phyloP scores from a whole-genome alignment of 1,140 invertebrate genomes.

The Sminthurinus signatus region DNA sequence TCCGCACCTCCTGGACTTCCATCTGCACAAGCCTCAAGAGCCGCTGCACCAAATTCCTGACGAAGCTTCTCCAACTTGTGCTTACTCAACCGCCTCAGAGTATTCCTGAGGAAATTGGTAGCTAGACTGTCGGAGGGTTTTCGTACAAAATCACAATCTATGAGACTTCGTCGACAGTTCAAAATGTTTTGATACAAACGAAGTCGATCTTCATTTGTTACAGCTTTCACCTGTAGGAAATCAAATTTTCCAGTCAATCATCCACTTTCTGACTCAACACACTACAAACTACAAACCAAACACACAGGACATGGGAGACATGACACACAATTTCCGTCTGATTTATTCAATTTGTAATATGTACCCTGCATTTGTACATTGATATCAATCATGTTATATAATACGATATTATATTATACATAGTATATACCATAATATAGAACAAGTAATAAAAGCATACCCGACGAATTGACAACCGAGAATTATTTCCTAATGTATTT shows the following conservation, averaged over 20 bases:
- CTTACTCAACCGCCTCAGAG: slow-evolving; percentile 75
- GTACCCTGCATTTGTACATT: no score
- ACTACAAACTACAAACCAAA: no score
- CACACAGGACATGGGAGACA: neutral
- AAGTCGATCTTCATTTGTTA: slow-evolving; percentile 75
- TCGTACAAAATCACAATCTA: slow-evolving; percentile 71
- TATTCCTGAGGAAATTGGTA: slow-evolving; percentile 77
- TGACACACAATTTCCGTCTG: neutral
- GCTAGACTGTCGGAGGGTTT: slow-evolving; percentile 69
- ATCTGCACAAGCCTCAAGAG: slow-evolving; percentile 42
- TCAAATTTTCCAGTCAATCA: no score
- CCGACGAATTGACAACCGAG: slow-evolving; percentile 60
- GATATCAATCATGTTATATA: no score
- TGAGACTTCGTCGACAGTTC: slow-evolving; percentile 59
- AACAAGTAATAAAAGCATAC: slow-evolving; percentile 43
- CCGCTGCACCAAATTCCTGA: slow-evolving; percentile 61
- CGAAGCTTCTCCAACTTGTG: slow-evolving; percentile 77
- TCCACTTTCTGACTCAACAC: no score
- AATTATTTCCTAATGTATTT: slow-evolving; percentile 71
- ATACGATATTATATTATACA: no score
- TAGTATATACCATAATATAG: no score
- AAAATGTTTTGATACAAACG: slow-evolving; percentile 65
- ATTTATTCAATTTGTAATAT: neutral
- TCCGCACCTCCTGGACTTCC: slow-evolving; percentile 64
- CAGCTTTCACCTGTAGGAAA: slow-evolving; percentile 52